These are phyloP conservation scores for Rhadina sibilatrix DNA, from an alignment of 2,113 vertebrate species.

Conservation along the genomic window DNA sequence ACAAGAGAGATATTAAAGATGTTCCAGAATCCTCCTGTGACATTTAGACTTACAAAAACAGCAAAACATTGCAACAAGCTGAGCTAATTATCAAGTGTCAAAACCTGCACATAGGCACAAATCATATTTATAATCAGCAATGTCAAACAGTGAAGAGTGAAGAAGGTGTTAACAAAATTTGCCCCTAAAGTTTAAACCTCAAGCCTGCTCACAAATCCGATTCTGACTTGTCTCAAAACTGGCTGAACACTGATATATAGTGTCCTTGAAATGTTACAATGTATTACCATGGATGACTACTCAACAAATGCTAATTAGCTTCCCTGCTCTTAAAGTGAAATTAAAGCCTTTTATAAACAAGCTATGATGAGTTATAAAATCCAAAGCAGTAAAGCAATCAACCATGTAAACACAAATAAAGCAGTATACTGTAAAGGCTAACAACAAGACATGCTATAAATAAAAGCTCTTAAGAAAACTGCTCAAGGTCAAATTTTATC, in stretches of 20 bases:
- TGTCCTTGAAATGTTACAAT: conserved; percentile 23
- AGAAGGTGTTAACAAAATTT: not conserved
- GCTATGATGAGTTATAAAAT: conserved; percentile 5
- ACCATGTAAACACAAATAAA: conserved; percentile 35
- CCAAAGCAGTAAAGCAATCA: conserved; percentile 39
- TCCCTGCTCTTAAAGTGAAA: conserved; percentile 6
- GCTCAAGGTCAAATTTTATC: conserved; percentile 32
- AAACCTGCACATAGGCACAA: not conserved
- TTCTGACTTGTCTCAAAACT: not conserved
- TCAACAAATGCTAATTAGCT: not conserved
- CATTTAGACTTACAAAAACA: not conserved
- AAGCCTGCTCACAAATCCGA: not conserved
- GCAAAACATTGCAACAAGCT: not conserved
- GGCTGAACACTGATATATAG: not conserved
- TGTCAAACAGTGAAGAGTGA: not conserved
- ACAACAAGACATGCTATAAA: conserved; percentile 45
- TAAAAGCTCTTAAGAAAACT: conserved; percentile 25
- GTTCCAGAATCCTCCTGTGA: not conserved
- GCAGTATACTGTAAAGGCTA: not conserved
- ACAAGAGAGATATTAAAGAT: not conserved
- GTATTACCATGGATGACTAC: not conserved
- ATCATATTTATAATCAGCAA: not conserved
- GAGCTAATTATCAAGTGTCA: not conserved
- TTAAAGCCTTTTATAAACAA: conserved; percentile 39
- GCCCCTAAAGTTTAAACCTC: not conserved